A percentile compares a stretch with the other conserved stretches of the same genome.
Conservation (phyloP, 2,113 vertebrate genomes). For the Thryonomys swinderianus region DNA sequence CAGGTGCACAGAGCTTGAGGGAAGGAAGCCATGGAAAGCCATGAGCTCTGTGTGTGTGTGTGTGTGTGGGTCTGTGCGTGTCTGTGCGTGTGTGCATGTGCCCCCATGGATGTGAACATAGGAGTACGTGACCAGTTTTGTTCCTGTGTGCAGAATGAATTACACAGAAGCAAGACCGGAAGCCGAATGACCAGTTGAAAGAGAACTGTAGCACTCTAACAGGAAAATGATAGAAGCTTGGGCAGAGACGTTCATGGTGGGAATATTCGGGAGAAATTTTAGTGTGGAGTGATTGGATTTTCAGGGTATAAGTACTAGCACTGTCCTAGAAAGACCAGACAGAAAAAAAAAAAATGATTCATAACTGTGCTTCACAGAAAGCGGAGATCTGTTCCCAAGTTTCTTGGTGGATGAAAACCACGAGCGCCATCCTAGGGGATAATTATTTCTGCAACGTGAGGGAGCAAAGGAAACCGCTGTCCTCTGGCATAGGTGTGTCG, state of each 20-base stretch:
- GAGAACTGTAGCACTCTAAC: neutral
- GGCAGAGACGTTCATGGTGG: too few species aligned
- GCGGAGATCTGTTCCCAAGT: neutral
- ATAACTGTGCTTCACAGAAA: neutral
- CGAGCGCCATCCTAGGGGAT: neutral
- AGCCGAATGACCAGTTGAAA: neutral
- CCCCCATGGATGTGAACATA: too few species aligned
- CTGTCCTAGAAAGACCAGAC: neutral
- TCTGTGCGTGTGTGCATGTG: too few species aligned
- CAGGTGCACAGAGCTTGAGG: too few species aligned
- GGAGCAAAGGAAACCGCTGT: neutral
- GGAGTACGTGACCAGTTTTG: too few species aligned
- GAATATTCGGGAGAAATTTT: neutral
- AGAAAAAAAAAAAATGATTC: neutral
- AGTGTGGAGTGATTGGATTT: neutral
- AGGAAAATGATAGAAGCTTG: neutral
- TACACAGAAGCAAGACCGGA: neutral
- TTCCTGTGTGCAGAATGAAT: neutral
- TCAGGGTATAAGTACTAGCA: neutral
- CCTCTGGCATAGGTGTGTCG: neutral
- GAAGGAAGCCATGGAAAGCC: neutral
- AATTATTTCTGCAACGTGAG: neutral
- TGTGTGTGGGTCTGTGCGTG: neutral
- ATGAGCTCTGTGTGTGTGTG: neutral
- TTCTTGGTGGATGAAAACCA: neutral